phyloP scores from a whole-genome alignment of 2,797 vertebrate species.

The Siniperca undulata region DNA sequence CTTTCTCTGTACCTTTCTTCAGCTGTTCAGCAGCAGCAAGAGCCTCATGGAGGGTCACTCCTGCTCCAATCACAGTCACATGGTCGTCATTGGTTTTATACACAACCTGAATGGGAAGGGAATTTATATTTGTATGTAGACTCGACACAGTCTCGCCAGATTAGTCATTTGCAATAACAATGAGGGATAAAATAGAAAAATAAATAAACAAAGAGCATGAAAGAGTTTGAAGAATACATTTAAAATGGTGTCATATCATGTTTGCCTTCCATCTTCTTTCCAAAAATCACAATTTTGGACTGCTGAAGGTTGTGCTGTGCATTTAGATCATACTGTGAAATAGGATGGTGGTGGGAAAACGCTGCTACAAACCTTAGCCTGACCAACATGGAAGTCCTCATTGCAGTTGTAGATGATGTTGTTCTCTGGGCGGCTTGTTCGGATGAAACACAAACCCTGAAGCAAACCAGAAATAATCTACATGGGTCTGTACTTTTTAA shows the following conservation, averaged over 20 bases:
- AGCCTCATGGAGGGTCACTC: slow-evolving; percentile 94
- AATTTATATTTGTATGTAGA: neutral
- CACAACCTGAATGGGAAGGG: slow-evolving; percentile 85
- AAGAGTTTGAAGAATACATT: neutral
- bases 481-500: neutral
- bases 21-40: slow-evolving; percentile 92
- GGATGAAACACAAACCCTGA: slow-evolving; percentile 96
- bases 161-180: neutral
- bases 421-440: slow-evolving; percentile 95
- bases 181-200: neutral
- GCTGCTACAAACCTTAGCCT: slow-evolving; percentile 89
- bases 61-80: slow-evolving; percentile 93
- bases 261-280: neutral
- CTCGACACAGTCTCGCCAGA: neutral
- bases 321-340: neutral
- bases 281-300: neutral
- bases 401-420: slow-evolving; percentile 91
- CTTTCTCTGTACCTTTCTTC: slow-evolving; percentile 89
- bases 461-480: slow-evolving; percentile 28
- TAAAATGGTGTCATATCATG: neutral
- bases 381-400: slow-evolving; percentile 94
- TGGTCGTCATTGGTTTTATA: slow-evolving; percentile 94
- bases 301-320: neutral
- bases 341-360: neutral
- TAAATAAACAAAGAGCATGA: neutral